These are phyloP conservation scores for Peromyscus aztecus DNA, from an alignment of 2,797 vertebrate species.

Conservation along the genomic window DNA sequence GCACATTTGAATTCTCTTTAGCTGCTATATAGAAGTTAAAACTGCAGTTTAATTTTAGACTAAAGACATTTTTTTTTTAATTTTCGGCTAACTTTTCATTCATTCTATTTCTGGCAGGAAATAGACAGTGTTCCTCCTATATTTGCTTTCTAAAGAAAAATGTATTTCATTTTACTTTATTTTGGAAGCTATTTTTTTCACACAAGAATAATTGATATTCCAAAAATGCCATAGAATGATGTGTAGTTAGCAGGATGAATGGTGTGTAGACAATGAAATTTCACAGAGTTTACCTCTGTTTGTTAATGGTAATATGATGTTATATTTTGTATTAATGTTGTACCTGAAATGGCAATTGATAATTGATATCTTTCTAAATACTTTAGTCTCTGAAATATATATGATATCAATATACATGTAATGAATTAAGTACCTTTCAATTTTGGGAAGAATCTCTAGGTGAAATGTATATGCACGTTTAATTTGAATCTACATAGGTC, in stretches of 20 bases:
- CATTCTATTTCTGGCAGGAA: conserved; percentile 1
- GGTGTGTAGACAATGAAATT: conserved; percentile 16
- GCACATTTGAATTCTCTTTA: conserved; percentile 29
- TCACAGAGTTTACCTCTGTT: not conserved
- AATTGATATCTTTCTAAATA: not conserved
- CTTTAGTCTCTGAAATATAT: not conserved
- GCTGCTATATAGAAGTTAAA: not conserved
- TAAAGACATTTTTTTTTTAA: not conserved
- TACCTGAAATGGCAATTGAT: not conserved
- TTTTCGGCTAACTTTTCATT: not conserved
- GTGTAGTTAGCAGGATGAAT: not conserved
- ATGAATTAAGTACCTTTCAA: not conserved
- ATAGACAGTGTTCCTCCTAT: not conserved
- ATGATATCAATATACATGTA: not conserved
- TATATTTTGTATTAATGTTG: conserved; percentile 11
- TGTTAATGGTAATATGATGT: not conserved
- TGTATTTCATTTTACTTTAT: not conserved
- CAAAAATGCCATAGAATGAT: not conserved
- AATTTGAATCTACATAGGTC: not conserved
- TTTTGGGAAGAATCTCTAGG: not conserved
- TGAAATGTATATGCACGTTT: not conserved
- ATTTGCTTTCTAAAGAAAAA: not conserved
- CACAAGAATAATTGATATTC: not conserved
- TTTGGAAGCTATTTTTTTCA: not conserved
- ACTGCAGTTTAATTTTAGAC: not conserved